Evolutionary conservation across 2,888 invertebrate species (phyloP), one percentile per base, ranked within the genome.

Genomic region (Pseudococcus viburni): DNA sequence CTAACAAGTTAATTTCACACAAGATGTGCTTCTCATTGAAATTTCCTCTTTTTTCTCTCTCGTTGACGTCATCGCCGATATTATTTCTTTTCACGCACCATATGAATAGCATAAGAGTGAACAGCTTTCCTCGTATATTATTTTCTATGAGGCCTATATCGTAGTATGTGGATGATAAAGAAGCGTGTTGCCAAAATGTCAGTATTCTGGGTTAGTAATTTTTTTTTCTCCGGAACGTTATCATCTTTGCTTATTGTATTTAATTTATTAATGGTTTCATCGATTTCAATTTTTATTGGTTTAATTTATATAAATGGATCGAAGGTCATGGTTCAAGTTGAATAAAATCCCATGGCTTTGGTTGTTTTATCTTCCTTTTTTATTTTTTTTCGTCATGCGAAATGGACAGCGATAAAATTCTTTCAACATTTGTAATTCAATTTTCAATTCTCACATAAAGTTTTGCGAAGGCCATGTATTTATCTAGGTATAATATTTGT

Each of bases 31-130:
- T 15, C 33, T 73, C 73, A 73, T 73, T 73, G 73, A 33, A 73
- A 73, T 73, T 73, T 73, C 33, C 33, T 33, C 12, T 33, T 73
- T 73, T 73, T 33, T 15, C 33, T 17, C 17, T 33, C 17, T 73
- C 33, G 39, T 39, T 73, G 73, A 73, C 73, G 33, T 73, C 73
- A 73, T 73, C 73, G 73, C 17, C 15, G 33, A 73, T 73, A 73
- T 73, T 73, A 73, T 73, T 73, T 73, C 73, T 73, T 26, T 73
- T 73, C 73, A 73, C 73, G 73, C 33, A 73, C n/a, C 73, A 73
- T 15, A 73, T 17, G 73, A 73, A 73, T 73, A 19, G 73, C 39
- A 22, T 64, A 11, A 19, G 64, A 64, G 22, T 22, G 64, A 64
- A 64, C 64, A 9, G 22, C 64, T 64, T 64, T 64, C 19, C 64